These are phyloP conservation scores for Bergia puertoricense DNA, from an alignment of 92 coral and sea anemone genomes.

Conservation along the genomic window DNA sequence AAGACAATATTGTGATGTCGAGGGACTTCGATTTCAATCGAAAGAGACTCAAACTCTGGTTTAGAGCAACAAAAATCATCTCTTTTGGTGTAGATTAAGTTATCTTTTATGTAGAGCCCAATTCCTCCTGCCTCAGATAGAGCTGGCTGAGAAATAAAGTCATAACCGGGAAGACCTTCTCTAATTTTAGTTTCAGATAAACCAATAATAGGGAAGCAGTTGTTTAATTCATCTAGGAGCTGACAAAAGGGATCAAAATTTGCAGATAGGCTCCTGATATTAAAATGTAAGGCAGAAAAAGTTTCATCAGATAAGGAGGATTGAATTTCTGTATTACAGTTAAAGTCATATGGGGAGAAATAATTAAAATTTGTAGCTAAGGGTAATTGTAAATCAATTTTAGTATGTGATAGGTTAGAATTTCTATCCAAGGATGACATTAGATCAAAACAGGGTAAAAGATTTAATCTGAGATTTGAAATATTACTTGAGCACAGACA, in stretches of 20 bases:
- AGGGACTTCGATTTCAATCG: slow-evolving; percentile 56
- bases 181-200: too few species aligned
- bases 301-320: slow-evolving; percentile 38
- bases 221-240: too few species aligned
- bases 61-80: slow-evolving; percentile 39
- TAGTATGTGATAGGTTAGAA: slow-evolving; percentile 38
- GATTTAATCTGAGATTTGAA: slow-evolving; percentile 31
- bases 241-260: not conserved
- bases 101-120: slow-evolving; percentile 45
- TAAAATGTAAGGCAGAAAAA: slow-evolving; percentile 7
- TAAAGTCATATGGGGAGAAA: slow-evolving; percentile 44
- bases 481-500: slow-evolving; percentile 56
- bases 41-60: not conserved
- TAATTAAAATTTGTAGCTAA: slow-evolving; percentile 44
- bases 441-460: slow-evolving; percentile 52
- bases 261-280: slow-evolving; percentile 3
- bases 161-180: too few species aligned
- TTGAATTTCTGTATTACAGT: slow-evolving; percentile 50
- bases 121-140: slow-evolving; percentile 39
- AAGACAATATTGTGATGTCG: slow-evolving; percentile 14
- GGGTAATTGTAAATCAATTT: slow-evolving; percentile 48
- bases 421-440: not conserved
- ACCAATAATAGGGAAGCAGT: slow-evolving; percentile 51
- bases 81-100: slow-evolving; percentile 33
- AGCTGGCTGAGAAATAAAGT: too few species aligned